These are phyloP conservation scores for Oncorhynchus mykiss DNA, from an alignment of 2,113 vertebrate genomes.

Conservation along the genomic window DNA sequence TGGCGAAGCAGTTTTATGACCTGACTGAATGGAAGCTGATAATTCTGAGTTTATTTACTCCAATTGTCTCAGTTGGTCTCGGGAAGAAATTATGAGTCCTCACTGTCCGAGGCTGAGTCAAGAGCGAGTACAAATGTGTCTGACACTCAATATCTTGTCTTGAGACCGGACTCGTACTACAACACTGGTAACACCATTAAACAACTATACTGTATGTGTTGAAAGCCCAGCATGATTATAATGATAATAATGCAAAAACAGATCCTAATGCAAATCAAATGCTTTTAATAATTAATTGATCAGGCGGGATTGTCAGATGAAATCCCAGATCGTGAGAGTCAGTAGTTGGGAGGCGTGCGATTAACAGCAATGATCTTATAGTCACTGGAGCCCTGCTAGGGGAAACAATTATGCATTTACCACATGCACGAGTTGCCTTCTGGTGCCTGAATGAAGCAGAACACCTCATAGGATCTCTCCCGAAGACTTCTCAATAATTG, in stretches of 20 bases:
- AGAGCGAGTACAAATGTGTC: no score
- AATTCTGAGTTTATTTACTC: no score
- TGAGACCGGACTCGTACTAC: no score
- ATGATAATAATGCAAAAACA: not conserved
- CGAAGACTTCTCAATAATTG: constrained; percentile 60
- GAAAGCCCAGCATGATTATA: not conserved
- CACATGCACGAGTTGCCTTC: constrained; percentile 22
- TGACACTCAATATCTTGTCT: no score
- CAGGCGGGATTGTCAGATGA: not conserved
- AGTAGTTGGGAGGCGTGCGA: not conserved
- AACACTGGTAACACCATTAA: not conserved
- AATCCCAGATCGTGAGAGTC: not conserved
- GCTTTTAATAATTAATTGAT: not conserved
- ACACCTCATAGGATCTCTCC: constrained; percentile 61
- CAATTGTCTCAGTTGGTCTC: no score
- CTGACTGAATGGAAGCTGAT: no score
- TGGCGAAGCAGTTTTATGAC: no score
- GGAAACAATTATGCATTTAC: constrained; percentile 47
- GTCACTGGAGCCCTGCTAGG: constrained; percentile 21
- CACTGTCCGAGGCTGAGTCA: no score
- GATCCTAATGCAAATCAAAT: not conserved
- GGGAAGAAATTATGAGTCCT: no score
- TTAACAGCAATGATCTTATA: constrained; percentile 44
- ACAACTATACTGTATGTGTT: not conserved
- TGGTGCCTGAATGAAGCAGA: constrained; percentile 10